Conservation (phyloP, 2,797 vertebrate genomes). For the Liasis olivaceus region DNA sequence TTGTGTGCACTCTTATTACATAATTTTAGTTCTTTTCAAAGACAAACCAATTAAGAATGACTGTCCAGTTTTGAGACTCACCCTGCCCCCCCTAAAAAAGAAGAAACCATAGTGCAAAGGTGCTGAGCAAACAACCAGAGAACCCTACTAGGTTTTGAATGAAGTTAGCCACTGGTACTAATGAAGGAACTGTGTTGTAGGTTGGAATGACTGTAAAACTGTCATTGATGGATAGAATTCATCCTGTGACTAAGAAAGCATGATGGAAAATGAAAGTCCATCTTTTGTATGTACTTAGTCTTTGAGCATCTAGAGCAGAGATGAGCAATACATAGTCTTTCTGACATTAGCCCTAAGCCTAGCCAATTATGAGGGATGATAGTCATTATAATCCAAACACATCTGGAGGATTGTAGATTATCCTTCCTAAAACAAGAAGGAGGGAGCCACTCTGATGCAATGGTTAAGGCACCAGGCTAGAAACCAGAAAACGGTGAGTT, state of each 20-base stretch:
- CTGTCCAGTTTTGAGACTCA: background rate
- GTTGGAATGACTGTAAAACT: background rate
- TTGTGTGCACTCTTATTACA: background rate
- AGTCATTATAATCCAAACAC: background rate
- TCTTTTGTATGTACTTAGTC: background rate
- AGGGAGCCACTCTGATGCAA: background rate
- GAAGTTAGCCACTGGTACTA: background rate
- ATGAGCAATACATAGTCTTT: background rate
- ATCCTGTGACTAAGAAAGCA: background rate
- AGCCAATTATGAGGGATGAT: background rate
- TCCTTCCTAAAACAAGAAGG: background rate
- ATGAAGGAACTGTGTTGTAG: background rate
- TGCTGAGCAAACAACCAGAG: background rate
- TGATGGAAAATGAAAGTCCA: too few species aligned
- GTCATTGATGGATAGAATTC: background rate
- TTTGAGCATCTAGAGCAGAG: background rate
- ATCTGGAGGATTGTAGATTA: background rate
- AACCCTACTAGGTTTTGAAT: background rate
- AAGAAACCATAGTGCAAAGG: background rate
- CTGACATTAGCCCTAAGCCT: background rate
- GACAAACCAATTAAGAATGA: background rate
- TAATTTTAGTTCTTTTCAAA: background rate
- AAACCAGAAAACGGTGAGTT: background rate
- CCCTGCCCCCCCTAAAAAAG: background rate
- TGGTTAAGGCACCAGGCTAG: background rate